Evolutionary conservation across 1,140 invertebrate species (phyloP).

Genomic region (Meteorus sp.): DNA sequence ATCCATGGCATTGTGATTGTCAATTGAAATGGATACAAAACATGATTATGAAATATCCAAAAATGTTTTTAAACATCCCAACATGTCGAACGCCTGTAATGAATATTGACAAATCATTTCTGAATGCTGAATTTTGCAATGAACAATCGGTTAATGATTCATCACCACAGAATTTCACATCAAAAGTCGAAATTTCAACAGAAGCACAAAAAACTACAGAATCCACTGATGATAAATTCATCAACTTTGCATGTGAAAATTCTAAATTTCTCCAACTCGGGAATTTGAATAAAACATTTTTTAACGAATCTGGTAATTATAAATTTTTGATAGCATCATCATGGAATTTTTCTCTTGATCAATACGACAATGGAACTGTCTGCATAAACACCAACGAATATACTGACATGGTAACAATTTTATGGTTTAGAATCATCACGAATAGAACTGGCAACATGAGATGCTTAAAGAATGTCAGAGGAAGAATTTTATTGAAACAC

Average conservation of each 20-base stretch:
- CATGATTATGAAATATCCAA: neutral
- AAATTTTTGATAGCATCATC: neutral
- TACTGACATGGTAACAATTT: neutral
- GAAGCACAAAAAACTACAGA: neutral
- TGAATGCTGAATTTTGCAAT: conserved; percentile 21
- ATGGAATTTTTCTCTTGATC: neutral
- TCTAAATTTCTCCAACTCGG: neutral
- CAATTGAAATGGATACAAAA: conserved; percentile 15
- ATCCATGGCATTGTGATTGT: conserved; percentile 25
- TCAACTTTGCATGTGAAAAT: neutral
- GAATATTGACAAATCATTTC: conserved; percentile 7
- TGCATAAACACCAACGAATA: neutral
- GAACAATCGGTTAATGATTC: neutral
- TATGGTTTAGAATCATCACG: neutral
- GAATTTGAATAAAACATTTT: neutral
- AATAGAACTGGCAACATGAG: neutral
- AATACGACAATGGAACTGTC: neutral
- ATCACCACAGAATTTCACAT: neutral
- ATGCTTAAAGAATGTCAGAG: conserved; percentile 4
- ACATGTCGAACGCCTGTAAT: conserved; percentile 7
- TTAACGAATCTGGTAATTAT: neutral
- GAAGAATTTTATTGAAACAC: conserved; percentile 5
- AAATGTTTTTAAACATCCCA: neutral
- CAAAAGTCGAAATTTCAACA: neutral
- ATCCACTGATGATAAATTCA: neutral